Conservation (phyloP, 2,113 vertebrate species). For the Catharus fuscescens region DNA sequence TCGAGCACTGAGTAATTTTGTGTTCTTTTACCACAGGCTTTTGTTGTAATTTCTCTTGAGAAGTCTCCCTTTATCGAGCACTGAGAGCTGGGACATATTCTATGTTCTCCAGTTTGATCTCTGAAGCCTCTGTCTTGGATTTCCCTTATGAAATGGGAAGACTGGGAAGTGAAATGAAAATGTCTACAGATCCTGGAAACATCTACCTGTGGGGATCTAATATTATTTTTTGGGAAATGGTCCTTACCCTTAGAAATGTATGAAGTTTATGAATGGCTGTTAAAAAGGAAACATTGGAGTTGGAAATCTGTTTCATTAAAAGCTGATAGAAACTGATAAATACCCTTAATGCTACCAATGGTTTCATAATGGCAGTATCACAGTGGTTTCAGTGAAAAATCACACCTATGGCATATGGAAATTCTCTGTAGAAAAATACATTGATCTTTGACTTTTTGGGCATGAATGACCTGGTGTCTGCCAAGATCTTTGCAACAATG, state of each 20-base stretch:
- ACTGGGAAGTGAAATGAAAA: not conserved
- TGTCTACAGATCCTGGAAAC: not conserved
- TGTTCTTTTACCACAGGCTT: not conserved
- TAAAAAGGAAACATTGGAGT: not conserved
- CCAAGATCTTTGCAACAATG: not conserved
- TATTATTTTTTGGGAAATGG: not conserved
- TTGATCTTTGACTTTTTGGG: not conserved
- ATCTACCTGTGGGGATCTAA: not conserved
- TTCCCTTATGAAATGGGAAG: not conserved
- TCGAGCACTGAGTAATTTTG: not conserved
- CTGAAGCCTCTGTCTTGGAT: not conserved
- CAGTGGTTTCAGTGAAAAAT: not conserved
- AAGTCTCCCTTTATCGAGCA: not conserved
- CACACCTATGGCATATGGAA: not conserved
- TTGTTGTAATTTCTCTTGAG: not conserved
- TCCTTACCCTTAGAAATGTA: not conserved
- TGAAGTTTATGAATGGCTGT: not conserved
- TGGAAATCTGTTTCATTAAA: not conserved
- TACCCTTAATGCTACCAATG: not conserved
- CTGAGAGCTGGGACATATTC: not conserved
- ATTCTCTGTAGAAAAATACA: not conserved
- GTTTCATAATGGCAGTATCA: not conserved
- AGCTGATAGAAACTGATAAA: not conserved
- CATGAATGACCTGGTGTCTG: not conserved
- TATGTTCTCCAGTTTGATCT: not conserved